phyloP scores from a whole-genome alignment of 2,888 invertebrate species.

The Drosophila kokeensis region DNA sequence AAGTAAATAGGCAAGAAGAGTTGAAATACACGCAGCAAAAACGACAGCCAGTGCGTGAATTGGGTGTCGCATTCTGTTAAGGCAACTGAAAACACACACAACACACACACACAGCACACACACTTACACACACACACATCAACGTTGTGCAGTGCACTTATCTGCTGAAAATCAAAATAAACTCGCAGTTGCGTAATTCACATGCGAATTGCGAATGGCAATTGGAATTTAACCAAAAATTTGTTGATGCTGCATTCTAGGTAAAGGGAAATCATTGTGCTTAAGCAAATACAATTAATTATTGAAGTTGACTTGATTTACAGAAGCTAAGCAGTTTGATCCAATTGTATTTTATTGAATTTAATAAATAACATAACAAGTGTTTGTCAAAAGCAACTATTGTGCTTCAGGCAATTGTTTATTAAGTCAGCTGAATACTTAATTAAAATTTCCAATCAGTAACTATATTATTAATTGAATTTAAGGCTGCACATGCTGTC shows the following conservation, averaged over 20 bases:
- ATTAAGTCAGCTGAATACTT: neutral
- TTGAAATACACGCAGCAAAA: constrained; percentile 49
- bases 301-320: neutral
- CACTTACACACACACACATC: constrained; percentile 3
- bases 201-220: constrained; percentile 30
- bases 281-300: constrained; percentile 12
- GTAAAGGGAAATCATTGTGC: constrained; percentile 33
- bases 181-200: constrained; percentile 55
- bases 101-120: neutral
- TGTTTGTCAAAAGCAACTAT: neutral
- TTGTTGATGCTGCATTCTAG: constrained; percentile 9
- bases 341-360: neutral
- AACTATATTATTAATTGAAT: neutral
- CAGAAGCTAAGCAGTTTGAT: neutral
- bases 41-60: constrained; percentile 49
- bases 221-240: constrained; percentile 39
- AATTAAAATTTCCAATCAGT: neutral
- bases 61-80: constrained; percentile 47
- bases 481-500: neutral
- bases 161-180: constrained; percentile 64
- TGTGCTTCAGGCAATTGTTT: neutral
- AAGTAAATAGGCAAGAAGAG: constrained; percentile 69
- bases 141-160: constrained; percentile 31
- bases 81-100: constrained; percentile 19
- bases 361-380: neutral